Base-by-base conservation (phyloP, 2,797 vertebrate genomes). In the Garrulus glandarius region DNA sequence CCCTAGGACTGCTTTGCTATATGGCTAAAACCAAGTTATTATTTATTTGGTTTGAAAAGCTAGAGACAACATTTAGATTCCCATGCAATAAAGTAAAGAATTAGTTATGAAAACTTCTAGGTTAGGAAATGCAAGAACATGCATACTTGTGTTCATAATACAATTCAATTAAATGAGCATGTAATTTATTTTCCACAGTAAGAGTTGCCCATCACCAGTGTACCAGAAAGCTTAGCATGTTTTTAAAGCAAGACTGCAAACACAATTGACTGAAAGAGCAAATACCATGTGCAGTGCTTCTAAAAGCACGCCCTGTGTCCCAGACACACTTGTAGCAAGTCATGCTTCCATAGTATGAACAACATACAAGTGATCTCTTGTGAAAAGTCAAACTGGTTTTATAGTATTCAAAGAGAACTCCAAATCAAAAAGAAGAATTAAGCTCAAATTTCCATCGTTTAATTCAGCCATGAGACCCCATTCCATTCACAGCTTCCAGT, bases 401-500 rank as follows among this genome's bases (percentile, higher is more conserved):
- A 68, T 5, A 30, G 34, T 47, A 80, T 65, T 80, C 56, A 64
- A 56, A 60, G 26, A 56, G 13, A 72, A 61, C 13, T 34, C n/a
- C 44, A 52, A 49, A 80, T 12, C 22, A 69, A 32, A 80, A 65
- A 32, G 20, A 53, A 75, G 26, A 89, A 72, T 23, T 65, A 69
- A 81, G 9, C 18, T 10, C 20, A 46, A 34, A 59, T 37, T 57
- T 82, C 9, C 47, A 65, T 4, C 22, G 22, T 22, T 82, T 57
- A 82, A 24, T 49, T 79, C 37, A 82, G 24, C 36, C 3, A 5
- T 32, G 13, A 64, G 46, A 2, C 5, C 3, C 21, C 0, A 3
- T 32, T 71, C 55, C 39, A n/a, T n/a, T 60, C n/a, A 69, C 0
- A 0, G 3, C 12, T 68, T 77, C 37, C 14, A 56, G 9, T 17